Base-by-base conservation (phyloP, 2,113 vertebrate genomes). In the Tamias sibiricus region DNA sequence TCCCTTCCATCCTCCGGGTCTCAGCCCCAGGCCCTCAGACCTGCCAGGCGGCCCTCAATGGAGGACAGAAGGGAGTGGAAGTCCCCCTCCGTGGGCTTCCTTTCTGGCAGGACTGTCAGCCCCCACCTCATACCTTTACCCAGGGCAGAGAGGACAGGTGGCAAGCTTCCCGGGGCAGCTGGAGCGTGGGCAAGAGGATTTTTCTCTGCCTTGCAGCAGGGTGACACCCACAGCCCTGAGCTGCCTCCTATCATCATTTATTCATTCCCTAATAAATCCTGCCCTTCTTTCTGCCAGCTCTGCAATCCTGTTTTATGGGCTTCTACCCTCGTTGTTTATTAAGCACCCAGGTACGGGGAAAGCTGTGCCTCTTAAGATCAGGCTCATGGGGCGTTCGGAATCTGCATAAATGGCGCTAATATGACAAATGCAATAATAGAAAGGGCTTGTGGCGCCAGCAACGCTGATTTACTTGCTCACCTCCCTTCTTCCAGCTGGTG, bases 391-490 rank as follows among this genome's bases (percentile, higher is more conserved):
- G 92, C 82, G 37, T 79, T 84, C 40, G 16, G 81, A 87, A 91
- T 96, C 54, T 76, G 76, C 86, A 72, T 62, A 37, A 59, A 71
- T 1, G n/a, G 87, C 0, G 74, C 87, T 96, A 2, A 24, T 6
- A 37, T 3, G 77, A 85, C 90, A 84, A 59, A 69, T 1, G 44
- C 1, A 5, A 28, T 1, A 13, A 1, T 8, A 52, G 57, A 80
- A 44, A 1, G 22, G 85, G 71, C 94, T 89, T 12, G 8, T 40
- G 84, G 86, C 22, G 20, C 26, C 44, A 71, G 77, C 66, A 17
- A 7, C 2, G 20, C 95, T 88, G 91, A 64, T 97, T 96, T 30
- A 64, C 94, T 84, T 14, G 22, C 95, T 28, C 88, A n/a, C 69
- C 87, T 82, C 44, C 91, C 28, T 24, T 28, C 88, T 20, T 1